Evolutionary conservation across 2,113 vertebrate species (phyloP).

Genomic region (Ptyas mucosa): DNA sequence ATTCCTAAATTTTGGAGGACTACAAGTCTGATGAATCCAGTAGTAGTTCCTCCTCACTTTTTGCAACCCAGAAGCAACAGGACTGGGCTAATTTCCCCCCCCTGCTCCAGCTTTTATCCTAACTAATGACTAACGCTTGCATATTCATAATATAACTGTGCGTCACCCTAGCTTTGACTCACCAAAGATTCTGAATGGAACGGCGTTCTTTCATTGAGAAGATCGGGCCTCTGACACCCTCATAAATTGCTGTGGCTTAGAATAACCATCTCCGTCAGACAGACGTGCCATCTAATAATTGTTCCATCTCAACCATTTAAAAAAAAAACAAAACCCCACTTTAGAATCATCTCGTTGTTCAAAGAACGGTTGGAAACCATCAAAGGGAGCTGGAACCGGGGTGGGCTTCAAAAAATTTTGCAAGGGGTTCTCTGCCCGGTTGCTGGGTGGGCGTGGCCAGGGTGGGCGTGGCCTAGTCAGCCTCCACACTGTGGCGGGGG

Average conservation of each 20-base stretch:
- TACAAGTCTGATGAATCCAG: background rate
- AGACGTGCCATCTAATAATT: background rate
- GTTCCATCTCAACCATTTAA: background rate
- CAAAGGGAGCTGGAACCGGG: background rate
- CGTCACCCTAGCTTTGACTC: conserved; percentile 11
- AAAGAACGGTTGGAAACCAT: background rate
- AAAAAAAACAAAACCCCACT: background rate
- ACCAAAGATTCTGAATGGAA: conserved; percentile 18
- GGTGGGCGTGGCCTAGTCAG: too few species aligned
- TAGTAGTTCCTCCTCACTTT: background rate
- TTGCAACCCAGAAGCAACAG: background rate
- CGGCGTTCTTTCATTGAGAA: conserved; percentile 8
- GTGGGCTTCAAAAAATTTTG: too few species aligned
- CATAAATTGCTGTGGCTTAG: conserved; percentile 1
- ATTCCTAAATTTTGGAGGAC: background rate
- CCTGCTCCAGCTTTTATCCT: background rate
- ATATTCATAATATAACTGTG: conserved; percentile 14
- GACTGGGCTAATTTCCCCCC: background rate
- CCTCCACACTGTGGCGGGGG: too few species aligned
- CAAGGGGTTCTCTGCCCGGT: too few species aligned
- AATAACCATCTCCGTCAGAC: conserved; percentile 6
- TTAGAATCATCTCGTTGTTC: background rate
- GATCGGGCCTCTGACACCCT: background rate
- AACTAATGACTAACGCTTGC: conserved; percentile 14
- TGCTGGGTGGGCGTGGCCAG: too few species aligned